Evolutionary conservation across 2,113 vertebrate genomes (phyloP), one percentile per base, ranked within the genome.

Genomic region (Pristiophorus japonicus): DNA sequence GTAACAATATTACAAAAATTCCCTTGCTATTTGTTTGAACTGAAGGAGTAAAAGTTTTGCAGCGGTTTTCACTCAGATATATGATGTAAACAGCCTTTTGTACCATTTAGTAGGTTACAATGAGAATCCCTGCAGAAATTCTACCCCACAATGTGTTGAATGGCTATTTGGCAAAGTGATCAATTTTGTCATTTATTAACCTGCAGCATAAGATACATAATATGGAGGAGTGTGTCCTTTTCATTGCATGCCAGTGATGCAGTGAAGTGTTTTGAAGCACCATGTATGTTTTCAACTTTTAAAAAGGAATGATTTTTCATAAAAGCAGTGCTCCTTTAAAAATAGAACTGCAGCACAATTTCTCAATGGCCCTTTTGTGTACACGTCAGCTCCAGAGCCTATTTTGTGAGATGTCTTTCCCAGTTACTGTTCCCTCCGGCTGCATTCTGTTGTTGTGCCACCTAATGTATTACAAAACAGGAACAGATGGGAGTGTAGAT

Each of bases 251-350:
- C 78, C 96, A 90, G 95, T 95, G 95, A 94, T 96, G 96, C 96
- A 96, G 96, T 96, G 96, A 96, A 96, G 81, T 95, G 96, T 95
- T 45, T 96, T 96, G 96, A 95, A 96, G 96, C 95, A 96, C 94
- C 96, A 96, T 96, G 96, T 67, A 96, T 96, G 96, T 97, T 96
- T 97, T 96, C 96, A 96, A 96, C 96, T 96, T 96, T 97, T 96
- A 97, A 96, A 96, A 95, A 96, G 22, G 38, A 96, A 96, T 95
- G 96, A 96, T 96, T 96, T 96, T 96, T 97, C 96, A 97, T 95
- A 97, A 95, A n/a, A 63, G 24, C 67, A 4, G 38, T 73, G 66
- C 45, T 38, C 45, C 66, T 51, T 95, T 51, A 73, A 73, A 20
- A 78, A 67, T 51, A 78, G 51, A 47, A 11, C n/a, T 70, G 22